Evolutionary conservation across 1,140 invertebrate species (phyloP).

Genomic region (Apis florea): DNA sequence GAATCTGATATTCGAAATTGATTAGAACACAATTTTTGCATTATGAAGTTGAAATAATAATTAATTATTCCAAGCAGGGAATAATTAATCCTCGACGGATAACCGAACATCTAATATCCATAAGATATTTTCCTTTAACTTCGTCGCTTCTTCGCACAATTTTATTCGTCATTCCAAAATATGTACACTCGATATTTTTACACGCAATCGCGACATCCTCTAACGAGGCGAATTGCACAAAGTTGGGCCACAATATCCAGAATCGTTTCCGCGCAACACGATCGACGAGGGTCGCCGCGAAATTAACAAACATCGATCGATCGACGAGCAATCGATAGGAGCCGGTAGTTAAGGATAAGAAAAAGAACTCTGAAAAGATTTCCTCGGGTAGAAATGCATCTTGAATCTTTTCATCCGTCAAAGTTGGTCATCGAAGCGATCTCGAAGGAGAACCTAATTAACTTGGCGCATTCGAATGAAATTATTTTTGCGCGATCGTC

Average conservation of each 20-base stretch:
- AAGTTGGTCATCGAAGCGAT: slow-evolving; percentile 63
- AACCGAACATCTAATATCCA: not conserved
- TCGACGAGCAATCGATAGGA: slow-evolving; percentile 23
- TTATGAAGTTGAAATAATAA: not conserved
- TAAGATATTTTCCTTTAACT: not conserved
- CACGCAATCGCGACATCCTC: no score
- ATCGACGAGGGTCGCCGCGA: not conserved
- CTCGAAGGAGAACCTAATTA: slow-evolving; percentile 69
- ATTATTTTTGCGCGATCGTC: slow-evolving; percentile 69
- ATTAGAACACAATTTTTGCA: not conserved
- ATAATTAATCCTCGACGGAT: not conserved
- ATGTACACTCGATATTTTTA: not conserved
- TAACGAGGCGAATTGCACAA: not conserved
- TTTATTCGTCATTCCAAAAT: not conserved
- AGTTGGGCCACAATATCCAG: not conserved
- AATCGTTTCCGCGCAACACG: no score
- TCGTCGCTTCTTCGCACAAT: not conserved
- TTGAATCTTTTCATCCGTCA: slow-evolving; percentile 26
- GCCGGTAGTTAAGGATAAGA: slow-evolving; percentile 12
- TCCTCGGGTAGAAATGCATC: slow-evolving; percentile 39
- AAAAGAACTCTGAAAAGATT: slow-evolving; percentile 48
- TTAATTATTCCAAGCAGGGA: not conserved
- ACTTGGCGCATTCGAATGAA: slow-evolving; percentile 68
- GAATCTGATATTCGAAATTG: not conserved
- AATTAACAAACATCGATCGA: slow-evolving; percentile 53